Evolutionary conservation across 2,888 invertebrate genomes (phyloP).

Genomic region (Drosophila paranaensis): DNA sequence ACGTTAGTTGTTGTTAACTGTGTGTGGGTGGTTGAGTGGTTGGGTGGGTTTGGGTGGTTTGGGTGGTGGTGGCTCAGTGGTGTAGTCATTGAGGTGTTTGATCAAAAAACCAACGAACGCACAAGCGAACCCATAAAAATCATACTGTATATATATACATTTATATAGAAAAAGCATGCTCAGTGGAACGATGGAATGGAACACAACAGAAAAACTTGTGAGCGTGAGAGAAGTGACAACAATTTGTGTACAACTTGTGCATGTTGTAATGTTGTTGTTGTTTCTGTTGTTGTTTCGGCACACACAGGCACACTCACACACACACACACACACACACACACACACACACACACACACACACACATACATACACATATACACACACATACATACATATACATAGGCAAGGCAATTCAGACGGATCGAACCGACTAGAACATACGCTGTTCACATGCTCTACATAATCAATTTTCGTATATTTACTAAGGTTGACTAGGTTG

Average conservation of each 20-base stretch:
- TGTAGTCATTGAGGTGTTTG: conserved; percentile 2
- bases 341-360: conserved; percentile 12
- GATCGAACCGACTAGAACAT: not conserved
- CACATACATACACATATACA: not conserved
- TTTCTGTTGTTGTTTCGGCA: conserved; percentile 24
- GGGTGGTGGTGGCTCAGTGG: not conserved
- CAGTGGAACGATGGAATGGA: conserved; percentile 49
- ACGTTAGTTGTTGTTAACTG: conserved; percentile 37
- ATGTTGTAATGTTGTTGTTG: conserved; percentile 19
- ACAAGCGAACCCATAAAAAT: conserved; percentile 17
- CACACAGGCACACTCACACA: not conserved
- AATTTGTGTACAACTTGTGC: conserved; percentile 34
- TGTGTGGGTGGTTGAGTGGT: conserved; percentile 6
- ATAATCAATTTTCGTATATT: too few relatives aligned
- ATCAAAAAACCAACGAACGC: conserved; percentile 43
- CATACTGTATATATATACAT: not conserved
- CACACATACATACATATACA: not conserved
- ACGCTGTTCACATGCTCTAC: conserved; percentile 5
- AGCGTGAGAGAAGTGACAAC: conserved; percentile 1
- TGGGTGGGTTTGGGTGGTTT: not conserved
- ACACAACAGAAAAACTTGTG: conserved; percentile 24
- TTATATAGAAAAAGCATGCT: conserved; percentile 34
- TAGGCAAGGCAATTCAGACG: not conserved
- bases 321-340: not conserved
- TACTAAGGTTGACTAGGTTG: too few relatives aligned